A percentile compares a stretch with the other conserved stretches of the same genome.
These are phyloP conservation scores for Globia sparganii DNA, from an alignment of 2,888 invertebrate species.

Conservation along the genomic window DNA sequence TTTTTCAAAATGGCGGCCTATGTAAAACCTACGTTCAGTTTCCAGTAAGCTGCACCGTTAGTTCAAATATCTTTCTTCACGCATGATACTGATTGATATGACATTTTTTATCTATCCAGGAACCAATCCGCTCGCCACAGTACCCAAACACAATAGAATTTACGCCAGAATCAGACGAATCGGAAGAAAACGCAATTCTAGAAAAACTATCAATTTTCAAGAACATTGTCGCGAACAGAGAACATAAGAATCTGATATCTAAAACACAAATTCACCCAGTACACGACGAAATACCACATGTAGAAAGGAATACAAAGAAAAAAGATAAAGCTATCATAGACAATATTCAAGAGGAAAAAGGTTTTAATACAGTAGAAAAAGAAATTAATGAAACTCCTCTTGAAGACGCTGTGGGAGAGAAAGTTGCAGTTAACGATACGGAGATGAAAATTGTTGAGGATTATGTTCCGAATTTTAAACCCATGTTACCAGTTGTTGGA, in stretches of 20 bases:
- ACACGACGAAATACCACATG: constrained; percentile 80
- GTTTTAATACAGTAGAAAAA: constrained; percentile 5
- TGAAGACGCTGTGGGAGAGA: constrained; percentile 13
- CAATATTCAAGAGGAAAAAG: background rate
- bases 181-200: constrained; percentile 76
- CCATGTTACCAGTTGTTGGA: constrained; percentile 78
- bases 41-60: too few species aligned
- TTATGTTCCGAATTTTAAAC: constrained; percentile 75
- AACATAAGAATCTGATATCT: constrained; percentile 73
- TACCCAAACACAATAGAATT: constrained; percentile 50
- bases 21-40: too few species aligned
- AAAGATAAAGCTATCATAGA: constrained; percentile 80
- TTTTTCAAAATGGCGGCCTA: too few species aligned
- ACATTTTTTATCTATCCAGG: too few species aligned
- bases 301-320: constrained; percentile 83
- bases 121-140: constrained; percentile 76
- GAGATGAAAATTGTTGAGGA: constrained; percentile 23
- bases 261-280: constrained; percentile 84
- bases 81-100: too few species aligned
- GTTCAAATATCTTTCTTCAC: too few species aligned
- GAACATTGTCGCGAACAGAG: constrained; percentile 78
- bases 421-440: constrained; percentile 4
- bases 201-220: constrained; percentile 84
- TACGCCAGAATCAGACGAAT: constrained; percentile 64
- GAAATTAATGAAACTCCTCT: constrained; percentile 5